Base-by-base conservation (phyloP, 2,113 vertebrate genomes). In the Ifrita kowaldi region DNA sequence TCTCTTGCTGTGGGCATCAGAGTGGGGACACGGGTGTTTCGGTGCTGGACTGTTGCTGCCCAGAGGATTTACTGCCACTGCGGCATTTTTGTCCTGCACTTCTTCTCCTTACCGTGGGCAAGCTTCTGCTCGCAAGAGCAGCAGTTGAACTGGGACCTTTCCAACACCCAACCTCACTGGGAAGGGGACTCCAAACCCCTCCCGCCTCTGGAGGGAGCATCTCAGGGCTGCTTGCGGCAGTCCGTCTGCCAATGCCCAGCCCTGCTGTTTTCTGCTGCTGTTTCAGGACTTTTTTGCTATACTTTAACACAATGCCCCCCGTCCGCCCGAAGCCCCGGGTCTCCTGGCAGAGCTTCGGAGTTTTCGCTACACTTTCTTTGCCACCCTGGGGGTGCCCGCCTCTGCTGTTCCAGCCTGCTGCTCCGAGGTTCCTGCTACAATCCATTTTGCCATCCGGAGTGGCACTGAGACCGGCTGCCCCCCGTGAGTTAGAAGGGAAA, bases 1-100 rank as follows among this genome's bases (percentile, higher is more conserved):
- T 12, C 3, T 59, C 56, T 16, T 35, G 1, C 32, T 44, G 24
- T 35, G 2, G 0, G 50, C 16, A 37, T 56, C 1, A 0, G 8
- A 27, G 47, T 33, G 28, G 21, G n/a, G 44, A 39, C 17, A 22
- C 5, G 5, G 8, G 18, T 62, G 47, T 20, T 78, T 52, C 23
- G 7, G 37, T 53, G 75, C 37, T 41, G 30, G 35, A 52, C 23
- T 50, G 22, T 1, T 50, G 30, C 17, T 64, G 47, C 47, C 35
- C 35, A 49, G 23, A n/a, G 14, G 24, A 53, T 78, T 42, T 0
- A 3, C 37, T 42, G 8, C 18, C 37, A 23, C 60, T n/a, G 32
- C 0, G 0, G 37, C 28, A 23, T 5, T 35, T n/a, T 23, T 53
- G 47, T 28, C 18, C 23, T n/a, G 24, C 24, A 42, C 37, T 28